Base-by-base conservation (phyloP, 2,888 invertebrate genomes). In the Cylindroiulus punctatus region DNA sequence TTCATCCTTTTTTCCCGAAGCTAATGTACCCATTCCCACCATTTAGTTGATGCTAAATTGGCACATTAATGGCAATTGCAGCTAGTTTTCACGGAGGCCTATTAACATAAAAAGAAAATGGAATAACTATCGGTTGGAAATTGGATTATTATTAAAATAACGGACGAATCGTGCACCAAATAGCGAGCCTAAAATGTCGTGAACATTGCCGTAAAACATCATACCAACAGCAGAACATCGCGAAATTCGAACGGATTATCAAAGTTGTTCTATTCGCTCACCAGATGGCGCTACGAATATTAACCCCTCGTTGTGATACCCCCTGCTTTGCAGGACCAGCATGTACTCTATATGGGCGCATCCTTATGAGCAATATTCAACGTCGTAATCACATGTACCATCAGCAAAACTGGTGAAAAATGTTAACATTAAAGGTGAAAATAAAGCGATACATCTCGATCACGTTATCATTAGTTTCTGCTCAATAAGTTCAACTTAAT, bases 201-300 rank as follows among this genome's bases (percentile, higher is more conserved):
- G 3, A 52, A 52, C 3, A 17, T 52, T n/a, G n/a, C n/a, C n/a
- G n/a, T 52, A 19, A 3, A n/a, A 47, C 0, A 52, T 8, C 7
- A 52, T n/a, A 65, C 26, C 5, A n/a, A 26, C 12, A 65, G 22
- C 12, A 65, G 22, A 65, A 65, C 65, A 4, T 65, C 0, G 12
- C 8, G 10, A 65, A 65, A 65, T 30, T 76, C 26, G 30, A 30
- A 76, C 0, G 65, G 26, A 8, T 26, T 14, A 76, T 12, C 76
- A 26, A 0, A 76, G 76, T 76, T 76, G 76, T 76, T 30, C 14
- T 76, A 30, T 5, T 76, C 30, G 76, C 14, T 14, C 76, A 30
- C 30, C 76, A 76, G 76, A 76, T 76, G 76, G 76, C 76, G 76
- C 76, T 76, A 30, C 30, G 30, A 30, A 76, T 30, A 12, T 65